Evolutionary conservation across 2,113 vertebrate genomes (phyloP), one percentile per base, ranked within the genome.

Genomic region (Daphoenositta chrysoptera): DNA sequence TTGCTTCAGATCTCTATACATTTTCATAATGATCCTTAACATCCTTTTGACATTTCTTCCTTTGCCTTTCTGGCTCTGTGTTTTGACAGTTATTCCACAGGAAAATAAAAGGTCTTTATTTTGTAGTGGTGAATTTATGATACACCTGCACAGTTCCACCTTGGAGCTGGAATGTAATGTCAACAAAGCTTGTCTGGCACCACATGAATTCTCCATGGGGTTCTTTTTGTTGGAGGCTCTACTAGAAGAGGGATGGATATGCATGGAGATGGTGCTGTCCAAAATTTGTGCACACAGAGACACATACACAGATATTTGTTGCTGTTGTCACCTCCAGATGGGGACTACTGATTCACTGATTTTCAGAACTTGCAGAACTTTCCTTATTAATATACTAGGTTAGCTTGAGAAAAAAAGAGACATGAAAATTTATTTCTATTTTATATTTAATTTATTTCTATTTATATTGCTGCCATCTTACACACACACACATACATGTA

Each of bases 91-190:
- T 40, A 44, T 94, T 93, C 23, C 30, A 68, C 13, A 57, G 39
- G 18, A 94, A 94, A 83, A 82, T 28, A 63, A 78, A 87, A 81
- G 9, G 39, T 75, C 9, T 83, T 65, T 92, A 24, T 88, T 88
- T 86, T 37, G 20, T 80, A 45, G 45, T 24, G 37, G 21, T 63
- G 37, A 93, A 58, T 84, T 84, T 84, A 61, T 2, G 2, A 81
- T 47, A 58, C 14, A 71, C 27, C 10, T 75, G 33, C 61, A 69
- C 24, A 16, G 20, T 82, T 90, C 44, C 22, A 44, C 35, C 44
- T 71, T 64, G 30, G 42, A 81, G 15, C 28, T 75, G n/a, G 40
- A 71, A 84, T 58, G 37, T 13, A 40, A 48, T 31, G 22, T 78
- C 1, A 12, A 61, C 28, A 83, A 53, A 93, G 7, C 28, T 83